Conservation (phyloP, 2,113 vertebrate species). For the Daphoenositta chrysoptera region DNA sequence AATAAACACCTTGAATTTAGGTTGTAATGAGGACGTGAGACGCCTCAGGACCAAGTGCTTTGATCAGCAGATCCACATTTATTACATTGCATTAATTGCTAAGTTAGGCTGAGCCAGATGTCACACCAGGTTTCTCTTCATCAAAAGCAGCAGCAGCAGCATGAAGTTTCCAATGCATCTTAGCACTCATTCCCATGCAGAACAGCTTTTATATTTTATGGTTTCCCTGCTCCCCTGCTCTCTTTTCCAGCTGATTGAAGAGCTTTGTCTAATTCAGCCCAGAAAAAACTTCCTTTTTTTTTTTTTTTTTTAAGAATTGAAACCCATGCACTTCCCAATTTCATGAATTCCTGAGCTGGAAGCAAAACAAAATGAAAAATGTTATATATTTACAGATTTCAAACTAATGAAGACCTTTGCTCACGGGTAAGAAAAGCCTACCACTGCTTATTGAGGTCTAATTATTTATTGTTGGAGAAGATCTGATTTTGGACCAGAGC, state of each 20-base stretch:
- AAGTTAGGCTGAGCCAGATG: neutral
- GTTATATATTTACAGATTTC: neutral
- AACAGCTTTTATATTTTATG: neutral
- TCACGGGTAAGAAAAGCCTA: neutral
- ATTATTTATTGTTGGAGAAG: neutral
- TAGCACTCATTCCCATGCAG: neutral
- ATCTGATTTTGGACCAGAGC: neutral
- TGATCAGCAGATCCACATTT: slow-evolving; percentile 2
- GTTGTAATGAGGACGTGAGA: neutral
- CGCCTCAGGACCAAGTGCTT: neutral
- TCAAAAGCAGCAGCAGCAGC: neutral
- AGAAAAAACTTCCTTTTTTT: neutral
- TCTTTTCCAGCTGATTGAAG: neutral
- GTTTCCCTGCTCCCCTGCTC: neutral
- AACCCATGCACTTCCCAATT: neutral
- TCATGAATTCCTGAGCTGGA: neutral
- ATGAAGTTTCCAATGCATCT: neutral
- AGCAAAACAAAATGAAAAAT: neutral
- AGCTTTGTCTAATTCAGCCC: neutral
- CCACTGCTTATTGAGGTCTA: neutral
- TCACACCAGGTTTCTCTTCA: neutral
- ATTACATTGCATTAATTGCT: neutral
- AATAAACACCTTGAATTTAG: neutral
- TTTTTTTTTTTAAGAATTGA: neutral
- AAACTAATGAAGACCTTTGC: neutral